Conservation (phyloP, 2,113 vertebrate genomes). For the Mesitornis unicolor region DNA sequence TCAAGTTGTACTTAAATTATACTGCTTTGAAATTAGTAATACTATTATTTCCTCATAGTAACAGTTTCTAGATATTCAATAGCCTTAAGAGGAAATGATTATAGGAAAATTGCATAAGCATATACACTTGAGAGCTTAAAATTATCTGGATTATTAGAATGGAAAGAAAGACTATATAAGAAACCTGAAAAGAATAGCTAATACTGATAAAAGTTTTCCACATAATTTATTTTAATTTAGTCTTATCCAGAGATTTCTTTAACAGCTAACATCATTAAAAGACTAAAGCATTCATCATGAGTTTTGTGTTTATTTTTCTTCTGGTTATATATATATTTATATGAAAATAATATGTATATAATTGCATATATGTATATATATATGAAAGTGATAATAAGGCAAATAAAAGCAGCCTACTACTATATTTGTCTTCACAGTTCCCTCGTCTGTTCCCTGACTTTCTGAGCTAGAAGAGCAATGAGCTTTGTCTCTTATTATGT, state of each 20-base stretch:
- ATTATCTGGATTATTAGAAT: neutral
- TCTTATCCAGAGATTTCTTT: neutral
- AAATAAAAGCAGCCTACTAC: neutral
- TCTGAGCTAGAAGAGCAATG: neutral
- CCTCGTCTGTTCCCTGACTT: neutral
- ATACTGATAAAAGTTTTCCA: neutral
- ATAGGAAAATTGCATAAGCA: slow-evolving; percentile 18
- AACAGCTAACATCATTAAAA: neutral
- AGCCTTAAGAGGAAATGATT: slow-evolving; percentile 25
- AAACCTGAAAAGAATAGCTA: neutral
- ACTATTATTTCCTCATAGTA: slow-evolving; percentile 28
- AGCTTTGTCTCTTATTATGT: neutral
- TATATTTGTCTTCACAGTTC: neutral
- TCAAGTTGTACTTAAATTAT: slow-evolving; percentile 21
- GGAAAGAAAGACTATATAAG: neutral
- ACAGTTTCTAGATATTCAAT: slow-evolving; percentile 21
- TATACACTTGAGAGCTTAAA: neutral
- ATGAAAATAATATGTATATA: neutral
- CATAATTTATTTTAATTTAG: neutral
- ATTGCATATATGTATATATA: no score
- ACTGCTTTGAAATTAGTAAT: neutral
- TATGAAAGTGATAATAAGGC: neutral
- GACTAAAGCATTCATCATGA: neutral
- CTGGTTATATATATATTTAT: neutral
- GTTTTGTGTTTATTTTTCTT: neutral